A percentile compares a stretch with the other conserved stretches of the same genome.
Conservation (phyloP, 2,797 vertebrate species). For the Alcedo atthis region DNA sequence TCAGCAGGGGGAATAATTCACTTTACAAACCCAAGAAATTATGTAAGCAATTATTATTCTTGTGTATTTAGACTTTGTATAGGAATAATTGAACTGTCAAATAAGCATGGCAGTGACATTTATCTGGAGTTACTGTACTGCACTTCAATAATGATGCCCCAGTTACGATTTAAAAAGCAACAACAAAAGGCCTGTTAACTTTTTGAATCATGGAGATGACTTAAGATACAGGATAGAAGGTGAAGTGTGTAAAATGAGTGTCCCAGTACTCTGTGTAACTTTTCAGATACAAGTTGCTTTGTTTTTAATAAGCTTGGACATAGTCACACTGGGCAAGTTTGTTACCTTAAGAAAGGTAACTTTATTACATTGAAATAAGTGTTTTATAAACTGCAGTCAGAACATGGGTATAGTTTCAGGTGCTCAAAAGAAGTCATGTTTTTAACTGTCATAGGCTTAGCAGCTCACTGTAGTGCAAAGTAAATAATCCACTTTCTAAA, state of each 20-base stretch:
- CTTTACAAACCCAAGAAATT: not conserved
- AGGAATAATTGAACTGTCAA: slow-evolving; percentile 25
- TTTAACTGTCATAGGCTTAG: slow-evolving; percentile 60
- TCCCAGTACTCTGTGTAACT: slow-evolving; percentile 33
- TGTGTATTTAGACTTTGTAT: not conserved
- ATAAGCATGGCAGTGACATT: slow-evolving; percentile 15
- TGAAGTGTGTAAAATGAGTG: not conserved
- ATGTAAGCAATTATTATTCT: slow-evolving; percentile 9
- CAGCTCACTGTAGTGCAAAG: slow-evolving; percentile 47
- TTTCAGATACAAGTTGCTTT: slow-evolving; percentile 51
- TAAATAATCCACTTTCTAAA: slow-evolving; percentile 37
- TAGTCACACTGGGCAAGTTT: not conserved
- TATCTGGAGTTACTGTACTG: not conserved
- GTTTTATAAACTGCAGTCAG: slow-evolving; percentile 18
- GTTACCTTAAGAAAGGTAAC: not conserved
- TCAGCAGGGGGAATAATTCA: slow-evolving; percentile 17
- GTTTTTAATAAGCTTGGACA: slow-evolving; percentile 15
- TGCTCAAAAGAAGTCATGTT: slow-evolving; percentile 48
- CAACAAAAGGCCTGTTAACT: not conserved
- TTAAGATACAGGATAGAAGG: slow-evolving; percentile 27
- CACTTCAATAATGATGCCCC: not conserved
- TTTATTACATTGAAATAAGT: not conserved
- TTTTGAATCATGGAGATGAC: not conserved
- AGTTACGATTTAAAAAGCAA: not conserved
- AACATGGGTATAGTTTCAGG: slow-evolving; percentile 30